phyloP scores from a whole-genome alignment of 2,113 vertebrate genomes.

The Pseudorasbora parva region DNA sequence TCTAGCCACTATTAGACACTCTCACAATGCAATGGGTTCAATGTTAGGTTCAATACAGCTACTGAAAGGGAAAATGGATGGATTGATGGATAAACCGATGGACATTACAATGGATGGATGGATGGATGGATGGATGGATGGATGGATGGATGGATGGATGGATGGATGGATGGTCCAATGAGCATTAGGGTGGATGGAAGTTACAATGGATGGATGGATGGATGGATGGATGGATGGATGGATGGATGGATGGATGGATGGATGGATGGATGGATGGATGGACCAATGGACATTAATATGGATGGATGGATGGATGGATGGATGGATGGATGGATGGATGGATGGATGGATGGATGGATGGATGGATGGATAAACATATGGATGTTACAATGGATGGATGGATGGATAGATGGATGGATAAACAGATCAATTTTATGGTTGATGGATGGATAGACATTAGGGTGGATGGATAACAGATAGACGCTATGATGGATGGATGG shows the following conservation, averaged over 20 bases:
- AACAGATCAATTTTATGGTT: neutral
- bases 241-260: neutral
- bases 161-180: neutral
- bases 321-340: neutral
- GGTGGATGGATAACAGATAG: no score
- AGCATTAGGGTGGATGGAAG: neutral
- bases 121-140: neutral
- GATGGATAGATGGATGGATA: neutral
- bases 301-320: neutral
- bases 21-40: neutral
- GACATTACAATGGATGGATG: neutral
- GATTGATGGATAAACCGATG: neutral
- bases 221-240: neutral
- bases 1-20: neutral
- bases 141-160: neutral
- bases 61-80: neutral
- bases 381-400: neutral
- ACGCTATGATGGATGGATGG: neutral
- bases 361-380: neutral
- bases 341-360: neutral
- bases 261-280: neutral
- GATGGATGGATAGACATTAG: no score
- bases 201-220: neutral
- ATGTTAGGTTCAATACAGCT: neutral
- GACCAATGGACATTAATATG: neutral